Evolutionary conservation across 2,797 vertebrate species (phyloP), one percentile per base, ranked within the genome.

Genomic region (Champsocephalus gunnari): DNA sequence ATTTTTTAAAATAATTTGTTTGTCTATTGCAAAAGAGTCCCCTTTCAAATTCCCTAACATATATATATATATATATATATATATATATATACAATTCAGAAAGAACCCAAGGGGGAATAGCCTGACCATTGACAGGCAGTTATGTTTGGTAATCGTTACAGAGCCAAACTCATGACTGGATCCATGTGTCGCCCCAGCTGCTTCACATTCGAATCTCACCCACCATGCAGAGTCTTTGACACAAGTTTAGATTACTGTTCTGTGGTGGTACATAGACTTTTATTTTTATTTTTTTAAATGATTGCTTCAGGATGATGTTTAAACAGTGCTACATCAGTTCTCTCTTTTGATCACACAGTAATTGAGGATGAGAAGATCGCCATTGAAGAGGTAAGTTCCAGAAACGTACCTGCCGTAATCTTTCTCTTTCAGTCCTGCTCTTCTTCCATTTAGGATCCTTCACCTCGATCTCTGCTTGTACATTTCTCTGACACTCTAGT

Each of bases 321-420:
- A 34, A 34, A 56, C 14, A 17, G 54, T 17, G 28, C 28, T 56
- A 9, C 53, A 32, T 55, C 53, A 32, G 9, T 8, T 55, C 17
- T 49, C 17, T 49, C 75, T 92, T 38, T 11, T 67, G 28, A 57
- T 67, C 53, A 47, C 51, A 66, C 65, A 67, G 65, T 47, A 21
- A 67, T 67, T 11, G 0, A 11, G 1, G 43, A 56, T 0, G 65
- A 67, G 24, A 57, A 57, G 43, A 4, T 2, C 3, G 65, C 65
- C 65, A 56, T 56, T 17, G 3, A 14, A 19, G 53, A 67, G 65
- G 65, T 3, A 65, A 67, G 41, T 44, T 87, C 87, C 28, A 80
- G 67, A 83, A 75, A 61, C 8, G 2, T 9, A 9, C 8, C 58
- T 12, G n/a, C 24, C 47, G 68, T 65, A 50, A 59, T 53, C 60